These are phyloP conservation scores for Amniataba percoides DNA, from an alignment of 2,797 vertebrate genomes.

Conservation along the genomic window DNA sequence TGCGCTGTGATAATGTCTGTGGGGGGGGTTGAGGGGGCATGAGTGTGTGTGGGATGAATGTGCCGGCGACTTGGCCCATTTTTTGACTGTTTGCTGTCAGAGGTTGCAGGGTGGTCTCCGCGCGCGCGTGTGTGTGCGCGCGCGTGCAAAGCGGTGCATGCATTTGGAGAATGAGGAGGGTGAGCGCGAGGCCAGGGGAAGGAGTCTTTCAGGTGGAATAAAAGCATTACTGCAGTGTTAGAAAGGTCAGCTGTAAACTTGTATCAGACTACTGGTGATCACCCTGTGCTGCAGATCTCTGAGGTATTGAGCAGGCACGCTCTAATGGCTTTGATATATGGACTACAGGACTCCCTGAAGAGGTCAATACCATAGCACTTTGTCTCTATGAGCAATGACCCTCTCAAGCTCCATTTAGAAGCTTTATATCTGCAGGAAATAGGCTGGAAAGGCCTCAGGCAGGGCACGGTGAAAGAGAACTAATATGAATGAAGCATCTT, in stretches of 20 bases:
- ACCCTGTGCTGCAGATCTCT: conserved; percentile 85
- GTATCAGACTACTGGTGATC: conserved; percentile 86
- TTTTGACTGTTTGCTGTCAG: conserved; percentile 60
- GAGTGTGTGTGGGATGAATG: conserved; percentile 50
- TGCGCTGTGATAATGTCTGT: conserved; percentile 34
- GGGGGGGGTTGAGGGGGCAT: conserved; percentile 15
- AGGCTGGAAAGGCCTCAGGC: conserved; percentile 81
- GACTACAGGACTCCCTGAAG: conserved; percentile 85
- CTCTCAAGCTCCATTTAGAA: conserved; percentile 86
- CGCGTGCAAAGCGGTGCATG: conserved; percentile 20
- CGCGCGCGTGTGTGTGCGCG: background rate
- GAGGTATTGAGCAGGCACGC: conserved; percentile 86
- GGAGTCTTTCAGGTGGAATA: conserved; percentile 82
- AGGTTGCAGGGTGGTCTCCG: conserved; percentile 52
- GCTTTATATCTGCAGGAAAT: conserved; percentile 86
- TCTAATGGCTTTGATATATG: conserved; percentile 87
- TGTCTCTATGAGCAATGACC: conserved; percentile 87
- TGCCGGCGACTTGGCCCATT: conserved; percentile 47
- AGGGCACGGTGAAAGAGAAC: conserved; percentile 65
- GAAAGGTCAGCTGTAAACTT: conserved; percentile 90
- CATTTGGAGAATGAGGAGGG: conserved; percentile 43
- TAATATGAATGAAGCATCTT: conserved; percentile 82
- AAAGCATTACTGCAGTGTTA: conserved; percentile 82
- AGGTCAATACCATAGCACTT: conserved; percentile 86
- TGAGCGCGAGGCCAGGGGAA: conserved; percentile 71